Base-by-base conservation (phyloP, 35 echinoderm and acorn worm species). In the Antedon bifida region DNA sequence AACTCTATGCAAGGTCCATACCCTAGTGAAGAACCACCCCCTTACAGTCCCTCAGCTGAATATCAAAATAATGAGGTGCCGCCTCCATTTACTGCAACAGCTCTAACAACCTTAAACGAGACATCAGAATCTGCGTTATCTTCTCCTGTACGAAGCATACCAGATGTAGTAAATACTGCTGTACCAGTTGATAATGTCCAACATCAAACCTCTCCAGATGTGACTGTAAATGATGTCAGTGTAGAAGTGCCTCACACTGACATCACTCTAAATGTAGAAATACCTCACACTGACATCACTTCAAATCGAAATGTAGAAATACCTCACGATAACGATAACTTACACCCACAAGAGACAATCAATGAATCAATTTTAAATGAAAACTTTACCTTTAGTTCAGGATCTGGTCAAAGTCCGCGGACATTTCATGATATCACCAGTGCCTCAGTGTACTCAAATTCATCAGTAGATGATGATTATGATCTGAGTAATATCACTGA, bases 21-120 rank as follows among this genome's bases (percentile, higher is more conserved):
- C 56, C 93, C 93, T 32, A 75, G 32, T 79, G 87, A 91, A 32
- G 79, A 91, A 46, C 93, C 89, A 4, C 93, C 93, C 30, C 93
- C 93, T 17, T 96, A 96, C 86, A 96, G 86, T 29, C 93, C 93
- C 23, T 82, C 81, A 76, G 85, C 89, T 12, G 80, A 91, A 55
- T 75, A 35, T 84, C 55, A 8, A 74, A 74, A 77, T 34, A 46
- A 34, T 32, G 75, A 78, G 26, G 26, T 44, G 39, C n/a, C 38
- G 14, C 51, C 51, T 64, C 51, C 51, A 64, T 64, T 64, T 64
- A 7, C 51, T 19, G 19, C 51, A 26, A 7, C 51, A 64, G 51
- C 51, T 64, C 51, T 64, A 16, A 64, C 51, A 19, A 64, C 51
- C 9, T 8, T 64, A 2, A 64, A 64, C 26, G 51, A 64, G 26